Base-by-base conservation (phyloP, 2,113 vertebrate species). In the Pavo muticus region DNA sequence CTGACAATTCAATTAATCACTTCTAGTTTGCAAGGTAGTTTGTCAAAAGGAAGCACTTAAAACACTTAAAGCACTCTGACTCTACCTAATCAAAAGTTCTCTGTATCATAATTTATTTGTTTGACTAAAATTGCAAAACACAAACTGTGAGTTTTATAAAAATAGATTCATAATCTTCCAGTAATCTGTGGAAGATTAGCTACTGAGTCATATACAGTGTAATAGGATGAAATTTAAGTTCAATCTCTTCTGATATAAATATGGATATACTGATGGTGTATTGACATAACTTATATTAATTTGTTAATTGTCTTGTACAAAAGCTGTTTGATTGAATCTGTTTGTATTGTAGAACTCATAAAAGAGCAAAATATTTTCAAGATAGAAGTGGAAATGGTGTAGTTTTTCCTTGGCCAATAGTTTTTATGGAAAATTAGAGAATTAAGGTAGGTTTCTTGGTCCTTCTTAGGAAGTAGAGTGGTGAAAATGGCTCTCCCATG, bases 1-100 rank as follows among this genome's bases (percentile, higher is more conserved):
- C 64, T 95, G 83, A 90, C 74, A 96, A 90, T 91, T 89, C 96
- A 91, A 10, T 94, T 95, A 94, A 95, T 96, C 78, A 84, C 82
- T 97, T 87, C 70, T 65, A 48, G 19, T 90, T 59, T 95, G 71
- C 84, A 48, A 92, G 79, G 63, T 47, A 95, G 73, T 86, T 95
- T 96, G 45, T 96, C 77, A 91, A 86, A 94, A 94, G 44, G 30
- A 77, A 84, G 47, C 40, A 87, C 81, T 95, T 80, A 84, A 64
- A 90, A 74, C 65, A 84, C 17, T 95, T 91, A 83, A 76, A 90
- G 64, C 47, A 64, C 69, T 93, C 78, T 86, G 45, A 95, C 87
- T 88, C 91, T 91, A 44, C 74, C 37, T 93, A 84, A 95, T 91
- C 80, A 90, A 48, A 93, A 95, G 52, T 92, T 93, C 52, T 90